Percentiles rank a stretch among this genome's conserved stretches.
Evolutionary conservation across 2,113 vertebrate genomes (phyloP).

Genomic region (Murina feae): DNA sequence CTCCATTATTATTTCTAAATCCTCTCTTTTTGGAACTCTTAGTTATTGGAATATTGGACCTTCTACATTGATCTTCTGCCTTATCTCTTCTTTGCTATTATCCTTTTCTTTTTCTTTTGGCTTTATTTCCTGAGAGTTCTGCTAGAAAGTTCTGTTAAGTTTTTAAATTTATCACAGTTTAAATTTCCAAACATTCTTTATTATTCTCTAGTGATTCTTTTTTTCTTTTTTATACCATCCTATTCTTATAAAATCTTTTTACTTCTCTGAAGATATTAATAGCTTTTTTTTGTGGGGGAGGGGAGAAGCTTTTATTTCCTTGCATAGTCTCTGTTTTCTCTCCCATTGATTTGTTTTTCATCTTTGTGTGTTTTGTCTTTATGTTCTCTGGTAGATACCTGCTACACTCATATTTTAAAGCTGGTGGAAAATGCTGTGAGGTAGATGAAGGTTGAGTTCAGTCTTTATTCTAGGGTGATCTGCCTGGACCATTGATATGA

Average conservation of each 20-base stretch:
- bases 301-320: not conserved
- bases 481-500: not conserved
- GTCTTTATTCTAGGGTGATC: not conserved
- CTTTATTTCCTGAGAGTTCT: not conserved
- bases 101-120: not conserved
- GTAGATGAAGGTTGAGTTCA: not conserved
- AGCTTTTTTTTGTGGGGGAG: not conserved
- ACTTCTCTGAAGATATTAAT: not conserved
- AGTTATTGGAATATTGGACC: not conserved
- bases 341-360: not conserved
- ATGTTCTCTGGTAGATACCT: not conserved
- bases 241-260: not conserved
- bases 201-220: not conserved
- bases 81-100: not conserved
- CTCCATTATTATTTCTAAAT: not conserved
- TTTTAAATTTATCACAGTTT: constrained; percentile 5
- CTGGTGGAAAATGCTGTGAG: not conserved
- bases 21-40: not conserved
- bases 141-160: not conserved
- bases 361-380: not conserved
- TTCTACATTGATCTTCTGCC: not conserved
- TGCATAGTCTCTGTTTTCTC: not conserved
- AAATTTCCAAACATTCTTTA: constrained; percentile 7
- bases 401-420: not conserved
- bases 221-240: not conserved